These are phyloP conservation scores for Perizoma affinitatum DNA, from an alignment of 2,888 invertebrate species.

Conservation along the genomic window DNA sequence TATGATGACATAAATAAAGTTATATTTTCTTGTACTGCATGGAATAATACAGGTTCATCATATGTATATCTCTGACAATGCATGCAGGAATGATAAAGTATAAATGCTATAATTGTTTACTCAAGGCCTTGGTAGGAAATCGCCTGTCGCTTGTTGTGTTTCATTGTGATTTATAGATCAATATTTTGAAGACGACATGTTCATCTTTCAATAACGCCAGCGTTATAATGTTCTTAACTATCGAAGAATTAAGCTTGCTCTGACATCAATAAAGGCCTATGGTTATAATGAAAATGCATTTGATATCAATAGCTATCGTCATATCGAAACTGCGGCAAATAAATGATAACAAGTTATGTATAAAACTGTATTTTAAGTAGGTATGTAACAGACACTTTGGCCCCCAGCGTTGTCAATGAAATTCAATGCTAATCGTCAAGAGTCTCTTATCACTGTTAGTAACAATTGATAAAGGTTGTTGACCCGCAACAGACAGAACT, in stretches of 20 bases:
- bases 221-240: too few relatives aligned
- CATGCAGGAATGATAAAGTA: conserved; percentile 14
- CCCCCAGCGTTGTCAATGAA: conserved; percentile 34
- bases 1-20: conserved; percentile 77
- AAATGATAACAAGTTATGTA: not conserved
- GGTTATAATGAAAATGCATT: too few relatives aligned
- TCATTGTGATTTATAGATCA: not conserved
- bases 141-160: conserved; percentile 6
- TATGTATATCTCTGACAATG: conserved; percentile 36
- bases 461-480: conserved; percentile 54
- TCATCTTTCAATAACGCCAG: too few relatives aligned
- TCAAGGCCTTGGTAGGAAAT: conserved; percentile 9
- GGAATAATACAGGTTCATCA: conserved; percentile 72
- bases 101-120: conserved; percentile 25
- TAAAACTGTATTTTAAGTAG: conserved; percentile 2
- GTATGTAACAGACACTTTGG: not conserved
- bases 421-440: conserved; percentile 43
- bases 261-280: too few relatives aligned
- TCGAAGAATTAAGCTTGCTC: too few relatives aligned
- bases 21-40: conserved; percentile 48
- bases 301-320: too few relatives aligned
- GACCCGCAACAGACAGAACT: conserved; percentile 46
- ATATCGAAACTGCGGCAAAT: not conserved
- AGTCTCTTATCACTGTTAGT: conserved; percentile 45
- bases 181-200: too few relatives aligned